phyloP scores from a whole-genome alignment of 2,113 vertebrate species.

The Menidia beryllina region DNA sequence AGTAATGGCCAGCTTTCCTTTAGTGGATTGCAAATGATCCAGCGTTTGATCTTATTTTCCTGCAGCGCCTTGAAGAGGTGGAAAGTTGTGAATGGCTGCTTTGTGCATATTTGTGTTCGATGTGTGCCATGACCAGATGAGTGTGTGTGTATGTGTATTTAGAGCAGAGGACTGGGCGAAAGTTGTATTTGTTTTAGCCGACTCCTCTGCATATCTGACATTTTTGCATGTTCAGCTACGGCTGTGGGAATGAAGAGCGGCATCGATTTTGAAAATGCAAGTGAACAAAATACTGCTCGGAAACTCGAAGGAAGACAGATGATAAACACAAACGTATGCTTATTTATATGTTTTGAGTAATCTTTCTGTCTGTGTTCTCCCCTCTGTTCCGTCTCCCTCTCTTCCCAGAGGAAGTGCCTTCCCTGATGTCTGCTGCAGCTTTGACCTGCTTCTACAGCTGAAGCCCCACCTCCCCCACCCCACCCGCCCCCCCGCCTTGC shows the following conservation, averaged over 20 bases:
- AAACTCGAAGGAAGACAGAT: conserved; percentile 23
- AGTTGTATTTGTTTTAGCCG: conserved; percentile 80
- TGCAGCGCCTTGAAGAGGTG: conserved; percentile 52
- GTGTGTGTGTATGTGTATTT: conserved; percentile 62
- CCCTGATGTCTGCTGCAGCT: conserved; percentile 85
- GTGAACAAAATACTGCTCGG: conserved; percentile 23
- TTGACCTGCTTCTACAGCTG: conserved; percentile 84
- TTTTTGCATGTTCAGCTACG: conserved; percentile 70
- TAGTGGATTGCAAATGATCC: conserved; percentile 70
- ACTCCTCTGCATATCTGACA: conserved; percentile 75
- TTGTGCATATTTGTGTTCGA: conserved; percentile 57
- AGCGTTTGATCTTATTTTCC: conserved; percentile 66
- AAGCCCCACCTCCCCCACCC: conserved; percentile 78
- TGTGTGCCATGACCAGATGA: conserved; percentile 48
- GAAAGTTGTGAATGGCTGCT: conserved; percentile 74
- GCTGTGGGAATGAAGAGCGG: conserved; percentile 58
- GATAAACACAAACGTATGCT: conserved; percentile 27
- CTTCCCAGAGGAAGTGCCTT: conserved; percentile 82
- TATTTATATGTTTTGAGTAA: conserved; percentile 39
- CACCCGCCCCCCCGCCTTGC: conserved; percentile 74
- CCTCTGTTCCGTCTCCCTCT: conserved; percentile 64
- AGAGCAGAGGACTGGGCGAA: conserved; percentile 66
- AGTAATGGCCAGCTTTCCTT: conserved; percentile 60
- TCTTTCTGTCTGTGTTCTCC: conserved; percentile 26
- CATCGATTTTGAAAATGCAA: conserved; percentile 32